Conservation (phyloP, 2,113 vertebrate genomes). For the Thunnus thynnus region DNA sequence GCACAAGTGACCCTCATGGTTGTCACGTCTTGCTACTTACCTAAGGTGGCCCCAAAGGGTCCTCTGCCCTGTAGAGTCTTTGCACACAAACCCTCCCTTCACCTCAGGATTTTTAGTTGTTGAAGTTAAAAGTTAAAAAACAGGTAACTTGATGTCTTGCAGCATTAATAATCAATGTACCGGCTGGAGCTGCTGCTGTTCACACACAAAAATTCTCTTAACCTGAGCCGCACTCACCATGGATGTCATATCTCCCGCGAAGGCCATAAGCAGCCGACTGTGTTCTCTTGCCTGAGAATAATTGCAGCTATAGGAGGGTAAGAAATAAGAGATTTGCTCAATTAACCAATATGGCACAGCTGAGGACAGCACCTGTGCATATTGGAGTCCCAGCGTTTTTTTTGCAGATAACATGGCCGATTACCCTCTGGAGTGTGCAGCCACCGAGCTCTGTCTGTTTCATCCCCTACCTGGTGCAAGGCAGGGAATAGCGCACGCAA, state of each 20-base stretch:
- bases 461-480: conserved; percentile 76
- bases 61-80: not conserved
- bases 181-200: not conserved
- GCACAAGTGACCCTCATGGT: too few species aligned
- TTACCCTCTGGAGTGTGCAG: conserved; percentile 78
- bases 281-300: conserved; percentile 62
- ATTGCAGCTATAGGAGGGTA: conserved; percentile 83
- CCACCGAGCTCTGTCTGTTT: conserved; percentile 27
- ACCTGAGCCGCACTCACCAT: conserved; percentile 60
- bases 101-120: not conserved
- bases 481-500: conserved; percentile 37
- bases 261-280: conserved; percentile 70
- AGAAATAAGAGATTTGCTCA: conserved; percentile 86
- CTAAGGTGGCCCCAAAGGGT: too few species aligned
- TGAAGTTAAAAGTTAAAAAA: not conserved
- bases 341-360: conserved; percentile 85
- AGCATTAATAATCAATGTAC: conserved; percentile 1
- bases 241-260: conserved; percentile 57
- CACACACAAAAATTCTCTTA: conserved; percentile 11
- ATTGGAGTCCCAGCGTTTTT: conserved; percentile 59
- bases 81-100: not conserved
- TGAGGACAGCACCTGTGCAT: conserved; percentile 86
- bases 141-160: not conserved
- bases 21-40: too few species aligned
- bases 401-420: conserved; percentile 80